Evolutionary conservation across 2,113 vertebrate species (phyloP).

Genomic region (Sander lucioperca): DNA sequence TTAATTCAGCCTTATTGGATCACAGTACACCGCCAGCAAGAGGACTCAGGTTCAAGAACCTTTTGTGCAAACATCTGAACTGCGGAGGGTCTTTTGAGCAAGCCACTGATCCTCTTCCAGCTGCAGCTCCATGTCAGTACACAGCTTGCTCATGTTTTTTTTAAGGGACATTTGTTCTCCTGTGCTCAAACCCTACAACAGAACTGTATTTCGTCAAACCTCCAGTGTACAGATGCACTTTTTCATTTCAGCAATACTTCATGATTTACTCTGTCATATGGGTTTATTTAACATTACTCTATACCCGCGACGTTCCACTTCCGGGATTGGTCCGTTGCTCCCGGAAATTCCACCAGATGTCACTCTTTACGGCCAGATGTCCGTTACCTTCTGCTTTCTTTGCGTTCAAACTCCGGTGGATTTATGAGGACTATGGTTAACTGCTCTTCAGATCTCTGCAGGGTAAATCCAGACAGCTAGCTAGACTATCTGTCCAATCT

Average conservation of each 20-base stretch:
- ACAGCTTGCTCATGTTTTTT: slow-evolving; percentile 28
- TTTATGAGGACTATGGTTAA: too few species aligned
- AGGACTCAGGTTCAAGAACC: neutral
- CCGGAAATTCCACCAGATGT: too few species aligned
- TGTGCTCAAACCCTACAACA: neutral
- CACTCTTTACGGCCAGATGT: too few species aligned
- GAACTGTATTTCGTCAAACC: slow-evolving; percentile 1
- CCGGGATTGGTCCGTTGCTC: too few species aligned
- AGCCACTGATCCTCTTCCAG: neutral
- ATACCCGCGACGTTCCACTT: too few species aligned
- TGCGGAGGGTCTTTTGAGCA: slow-evolving; percentile 13
- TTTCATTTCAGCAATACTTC: neutral
- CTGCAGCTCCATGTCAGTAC: neutral
- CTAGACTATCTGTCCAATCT: too few species aligned
- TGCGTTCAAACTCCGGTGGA: too few species aligned
- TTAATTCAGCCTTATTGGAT: slow-evolving; percentile 8
- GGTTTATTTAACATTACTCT: slow-evolving; percentile 10
- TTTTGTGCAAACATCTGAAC: neutral
- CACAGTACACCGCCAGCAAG: neutral
- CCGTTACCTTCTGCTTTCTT: too few species aligned
- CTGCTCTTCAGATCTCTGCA: too few species aligned
- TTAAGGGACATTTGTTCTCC: slow-evolving; percentile 1
- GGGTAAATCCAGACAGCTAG: too few species aligned
- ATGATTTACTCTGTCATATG: slow-evolving; percentile 2
- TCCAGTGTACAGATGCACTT: neutral